Evolutionary conservation across 2,113 vertebrate genomes (phyloP).

Genomic region (Oplegnathus fasciatus): DNA sequence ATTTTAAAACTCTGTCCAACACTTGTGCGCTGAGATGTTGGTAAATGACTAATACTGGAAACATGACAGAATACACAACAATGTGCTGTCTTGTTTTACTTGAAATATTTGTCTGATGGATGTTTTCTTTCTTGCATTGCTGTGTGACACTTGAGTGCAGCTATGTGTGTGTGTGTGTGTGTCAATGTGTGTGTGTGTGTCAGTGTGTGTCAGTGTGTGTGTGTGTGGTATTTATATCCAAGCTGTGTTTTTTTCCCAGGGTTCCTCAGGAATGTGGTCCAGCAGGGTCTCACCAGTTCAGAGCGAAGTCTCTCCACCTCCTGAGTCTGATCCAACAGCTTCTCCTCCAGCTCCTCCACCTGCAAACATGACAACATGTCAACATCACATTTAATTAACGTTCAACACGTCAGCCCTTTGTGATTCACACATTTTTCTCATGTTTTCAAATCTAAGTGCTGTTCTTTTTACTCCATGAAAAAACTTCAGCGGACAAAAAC

Average conservation of each 20-base stretch:
- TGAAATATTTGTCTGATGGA: no score
- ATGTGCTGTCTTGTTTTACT: not conserved
- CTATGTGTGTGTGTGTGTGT: not conserved
- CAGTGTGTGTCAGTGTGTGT: not conserved
- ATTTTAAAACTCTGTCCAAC: no score
- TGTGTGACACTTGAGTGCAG: not conserved
- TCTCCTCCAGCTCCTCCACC: conserved; percentile 91
- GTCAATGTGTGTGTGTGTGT: no score
- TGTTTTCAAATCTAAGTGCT: no score
- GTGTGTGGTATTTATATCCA: no score
- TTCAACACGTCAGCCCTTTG: not conserved
- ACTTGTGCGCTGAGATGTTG: no score
- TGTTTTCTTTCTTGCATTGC: not conserved
- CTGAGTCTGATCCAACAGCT: conserved; percentile 89
- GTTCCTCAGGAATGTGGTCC: conserved; percentile 51
- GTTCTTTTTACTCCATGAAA: no score
- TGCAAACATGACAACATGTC: conserved; percentile 54
- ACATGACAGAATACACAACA: not conserved
- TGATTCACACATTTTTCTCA: no score
- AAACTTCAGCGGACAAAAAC: no score
- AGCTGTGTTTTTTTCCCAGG: not conserved
- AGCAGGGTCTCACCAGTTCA: conserved; percentile 84
- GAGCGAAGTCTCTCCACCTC: conserved; percentile 91
- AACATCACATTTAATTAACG: not conserved
- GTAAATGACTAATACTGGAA: no score